A percentile compares a stretch with the other conserved stretches of the same genome.
phyloP scores from a whole-genome alignment of 2,888 invertebrate genomes.

The Chaetogeoica ovagalla region DNA sequence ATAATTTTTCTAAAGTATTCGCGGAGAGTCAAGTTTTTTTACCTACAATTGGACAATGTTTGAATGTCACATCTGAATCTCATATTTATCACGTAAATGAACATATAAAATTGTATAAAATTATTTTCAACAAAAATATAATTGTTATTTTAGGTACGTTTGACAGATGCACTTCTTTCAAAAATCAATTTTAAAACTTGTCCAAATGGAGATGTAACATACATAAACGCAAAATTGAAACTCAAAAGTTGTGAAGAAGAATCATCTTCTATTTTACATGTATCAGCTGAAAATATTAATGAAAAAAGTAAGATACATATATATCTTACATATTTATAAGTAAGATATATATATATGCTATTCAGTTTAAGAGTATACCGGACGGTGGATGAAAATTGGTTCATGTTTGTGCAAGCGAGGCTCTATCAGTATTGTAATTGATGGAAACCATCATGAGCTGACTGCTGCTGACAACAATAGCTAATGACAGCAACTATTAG shows the following conservation, averaged over 20 bases:
- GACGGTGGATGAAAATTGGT: too few relatives aligned
- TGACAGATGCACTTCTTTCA: conserved; percentile 89
- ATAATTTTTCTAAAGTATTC: conserved; percentile 69
- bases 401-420: too few relatives aligned
- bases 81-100: conserved; percentile 88
- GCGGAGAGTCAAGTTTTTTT: conserved; percentile 78
- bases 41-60: conserved; percentile 76
- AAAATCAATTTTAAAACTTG: conserved; percentile 82
- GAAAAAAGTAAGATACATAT: conserved; percentile 27
- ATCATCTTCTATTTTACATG: conserved; percentile 42
- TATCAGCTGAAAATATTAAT: conserved; percentile 34
- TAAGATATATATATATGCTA: too few relatives aligned
- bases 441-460: too few relatives aligned
- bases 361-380: too few relatives aligned
- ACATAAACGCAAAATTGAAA: conserved; percentile 74
- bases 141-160: conserved; percentile 69
- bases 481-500: too few relatives aligned
- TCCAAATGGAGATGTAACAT: conserved; percentile 91
- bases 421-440: too few relatives aligned
- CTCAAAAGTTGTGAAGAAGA: neutral
- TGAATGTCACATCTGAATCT: conserved; percentile 96
- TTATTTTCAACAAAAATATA: neutral
- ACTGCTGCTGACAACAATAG: too few relatives aligned
- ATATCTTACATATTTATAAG: conserved; percentile 59
- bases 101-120: neutral